Conservation (phyloP, 2,888 invertebrate genomes). For the Smittia sp. region DNA sequence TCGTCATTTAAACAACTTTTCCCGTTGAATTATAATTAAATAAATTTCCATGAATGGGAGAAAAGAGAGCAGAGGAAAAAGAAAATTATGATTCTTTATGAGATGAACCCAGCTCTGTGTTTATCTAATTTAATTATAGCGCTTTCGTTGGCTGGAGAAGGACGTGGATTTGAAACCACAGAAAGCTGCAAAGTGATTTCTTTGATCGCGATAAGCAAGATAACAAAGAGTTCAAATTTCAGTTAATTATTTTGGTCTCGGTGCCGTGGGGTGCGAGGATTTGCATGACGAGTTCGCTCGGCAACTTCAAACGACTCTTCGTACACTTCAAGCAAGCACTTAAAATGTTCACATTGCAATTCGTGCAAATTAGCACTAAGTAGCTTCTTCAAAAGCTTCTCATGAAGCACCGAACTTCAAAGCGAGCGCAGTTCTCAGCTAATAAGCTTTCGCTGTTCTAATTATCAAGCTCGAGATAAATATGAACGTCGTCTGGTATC, state of each 20-base stretch:
- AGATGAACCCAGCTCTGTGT: not conserved
- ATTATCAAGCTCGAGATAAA: no score
- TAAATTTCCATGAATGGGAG: conserved; percentile 1
- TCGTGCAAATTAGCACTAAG: no score
- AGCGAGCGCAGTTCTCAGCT: not conserved
- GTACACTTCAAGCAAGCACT: no score
- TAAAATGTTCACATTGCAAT: no score
- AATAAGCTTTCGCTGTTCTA: no score
- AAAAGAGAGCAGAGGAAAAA: not conserved
- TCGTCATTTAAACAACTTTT: not conserved
- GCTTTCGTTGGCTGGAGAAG: not conserved
- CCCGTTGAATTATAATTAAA: conserved; percentile 25
- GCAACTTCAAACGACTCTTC: no score
- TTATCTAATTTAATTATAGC: conserved; percentile 28
- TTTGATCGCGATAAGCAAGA: not conserved
- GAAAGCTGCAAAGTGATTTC: not conserved
- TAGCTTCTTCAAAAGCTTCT: not conserved
- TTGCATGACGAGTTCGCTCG: no score
- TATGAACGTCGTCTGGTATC: no score
- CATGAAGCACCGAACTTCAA: not conserved
- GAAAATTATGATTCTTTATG: conserved; percentile 34
- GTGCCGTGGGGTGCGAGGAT: no score
- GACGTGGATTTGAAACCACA: not conserved
- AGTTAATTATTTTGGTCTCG: no score
- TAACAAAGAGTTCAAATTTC: no score